Evolutionary conservation across 1,140 invertebrate genomes (phyloP).

Genomic region (Euglossa dilemma): DNA sequence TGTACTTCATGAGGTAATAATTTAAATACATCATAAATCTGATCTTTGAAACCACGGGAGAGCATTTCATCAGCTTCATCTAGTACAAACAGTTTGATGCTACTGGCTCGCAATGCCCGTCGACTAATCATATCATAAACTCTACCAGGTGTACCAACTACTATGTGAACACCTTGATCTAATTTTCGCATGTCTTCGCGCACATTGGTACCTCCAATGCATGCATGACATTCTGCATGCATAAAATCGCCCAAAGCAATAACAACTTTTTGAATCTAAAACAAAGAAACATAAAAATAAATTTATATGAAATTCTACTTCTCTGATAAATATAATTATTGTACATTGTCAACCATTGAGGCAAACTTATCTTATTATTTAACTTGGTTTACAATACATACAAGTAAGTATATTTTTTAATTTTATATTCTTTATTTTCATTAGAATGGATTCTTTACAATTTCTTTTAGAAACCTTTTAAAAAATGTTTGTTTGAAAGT

Average conservation of each 20-base stretch:
- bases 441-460: constrained; percentile 69
- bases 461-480: background rate
- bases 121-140: constrained; percentile 99
- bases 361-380: background rate
- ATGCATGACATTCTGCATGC: constrained; percentile 98
- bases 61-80: constrained; percentile 99
- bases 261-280: constrained; percentile 94
- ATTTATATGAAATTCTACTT: background rate
- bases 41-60: constrained; percentile 99
- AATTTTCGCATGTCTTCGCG: constrained; percentile 97
- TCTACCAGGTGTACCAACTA: constrained; percentile 99
- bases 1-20: constrained; percentile 95
- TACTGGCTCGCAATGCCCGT: constrained; percentile 91
- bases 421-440: too few species aligned
- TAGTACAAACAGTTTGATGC: constrained; percentile 98
- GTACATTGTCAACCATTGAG: background rate
- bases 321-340: constrained; percentile 78
- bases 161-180: constrained; percentile 96
- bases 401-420: too few species aligned
- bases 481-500: background rate
- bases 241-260: constrained; percentile 99
- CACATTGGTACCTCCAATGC: constrained; percentile 99
- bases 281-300: constrained; percentile 10
- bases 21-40: constrained; percentile 99
- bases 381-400: background rate